Conservation (phyloP, 30 jellyfish, hydroid and myxozoan genomes). For the Cassiopea xamachana region DNA sequence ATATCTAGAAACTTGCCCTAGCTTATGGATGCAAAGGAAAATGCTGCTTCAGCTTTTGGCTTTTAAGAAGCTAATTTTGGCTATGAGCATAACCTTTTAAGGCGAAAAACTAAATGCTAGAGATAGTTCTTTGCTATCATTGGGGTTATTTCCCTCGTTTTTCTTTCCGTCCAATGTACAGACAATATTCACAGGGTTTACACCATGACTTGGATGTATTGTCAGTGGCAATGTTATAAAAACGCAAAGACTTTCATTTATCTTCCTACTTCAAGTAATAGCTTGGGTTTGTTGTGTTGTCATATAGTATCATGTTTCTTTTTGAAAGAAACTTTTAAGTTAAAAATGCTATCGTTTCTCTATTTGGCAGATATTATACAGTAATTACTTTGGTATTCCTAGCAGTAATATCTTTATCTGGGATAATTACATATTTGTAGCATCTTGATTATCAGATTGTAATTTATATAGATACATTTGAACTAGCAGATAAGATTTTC, state of each 20-base stretch:
- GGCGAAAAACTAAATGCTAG: too few species aligned
- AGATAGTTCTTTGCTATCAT: too few species aligned
- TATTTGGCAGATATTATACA: neutral
- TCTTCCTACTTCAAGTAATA: neutral
- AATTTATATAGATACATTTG: conserved; percentile 1
- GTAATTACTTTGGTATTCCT: neutral
- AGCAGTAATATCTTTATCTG: neutral
- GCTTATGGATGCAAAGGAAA: too few species aligned
- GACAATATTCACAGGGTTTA: too few species aligned
- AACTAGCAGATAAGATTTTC: neutral
- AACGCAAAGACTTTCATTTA: neutral
- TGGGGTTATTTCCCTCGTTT: too few species aligned
- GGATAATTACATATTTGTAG: neutral
- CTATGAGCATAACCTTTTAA: too few species aligned
- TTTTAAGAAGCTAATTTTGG: too few species aligned
- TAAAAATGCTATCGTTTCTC: neutral
- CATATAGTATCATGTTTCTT: neutral
- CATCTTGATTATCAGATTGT: neutral
- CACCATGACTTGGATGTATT: too few species aligned
- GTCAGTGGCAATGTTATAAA: too few species aligned
- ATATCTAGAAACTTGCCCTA: too few species aligned
- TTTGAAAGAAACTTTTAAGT: conserved; percentile 6
- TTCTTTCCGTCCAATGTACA: too few species aligned
- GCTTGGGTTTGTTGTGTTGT: neutral
- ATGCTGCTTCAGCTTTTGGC: too few species aligned